phyloP scores from a whole-genome alignment of 2,797 vertebrate genomes.

The Tangara arthus region DNA sequence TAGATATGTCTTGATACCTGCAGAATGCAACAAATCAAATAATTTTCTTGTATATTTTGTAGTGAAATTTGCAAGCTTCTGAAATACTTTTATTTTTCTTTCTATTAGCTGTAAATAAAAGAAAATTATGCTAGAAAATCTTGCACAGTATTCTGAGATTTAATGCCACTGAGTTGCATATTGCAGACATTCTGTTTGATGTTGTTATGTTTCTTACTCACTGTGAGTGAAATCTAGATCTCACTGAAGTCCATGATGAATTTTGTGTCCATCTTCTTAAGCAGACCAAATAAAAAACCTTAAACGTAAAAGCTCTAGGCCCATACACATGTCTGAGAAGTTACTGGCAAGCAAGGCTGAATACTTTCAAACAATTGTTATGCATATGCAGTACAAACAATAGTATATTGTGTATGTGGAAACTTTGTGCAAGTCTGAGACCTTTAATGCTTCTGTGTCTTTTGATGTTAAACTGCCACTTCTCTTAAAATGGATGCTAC shows the following conservation, averaged over 20 bases:
- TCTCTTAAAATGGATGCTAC: conserved; percentile 22
- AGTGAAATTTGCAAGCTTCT: not conserved
- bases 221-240: not conserved
- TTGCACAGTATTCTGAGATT: not conserved
- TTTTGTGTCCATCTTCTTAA: not conserved
- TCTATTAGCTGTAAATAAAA: not conserved
- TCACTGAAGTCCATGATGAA: not conserved
- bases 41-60: not conserved
- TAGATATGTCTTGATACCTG: not conserved
- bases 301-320: not conserved
- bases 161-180: not conserved
- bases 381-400: conserved; percentile 27
- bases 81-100: not conserved
- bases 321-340: not conserved
- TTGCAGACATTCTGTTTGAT: not conserved
- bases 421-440: not conserved
- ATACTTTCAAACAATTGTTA: conserved; percentile 38
- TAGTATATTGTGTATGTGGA: not conserved
- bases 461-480: conserved; percentile 24
- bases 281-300: not conserved
- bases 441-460: not conserved
- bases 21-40: not conserved
- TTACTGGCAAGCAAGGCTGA: not conserved
- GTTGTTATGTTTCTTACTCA: not conserved
- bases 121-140: not conserved